phyloP scores from a whole-genome alignment of 2,113 vertebrate species.

The Rhynchopsitta pachyrhyncha region DNA sequence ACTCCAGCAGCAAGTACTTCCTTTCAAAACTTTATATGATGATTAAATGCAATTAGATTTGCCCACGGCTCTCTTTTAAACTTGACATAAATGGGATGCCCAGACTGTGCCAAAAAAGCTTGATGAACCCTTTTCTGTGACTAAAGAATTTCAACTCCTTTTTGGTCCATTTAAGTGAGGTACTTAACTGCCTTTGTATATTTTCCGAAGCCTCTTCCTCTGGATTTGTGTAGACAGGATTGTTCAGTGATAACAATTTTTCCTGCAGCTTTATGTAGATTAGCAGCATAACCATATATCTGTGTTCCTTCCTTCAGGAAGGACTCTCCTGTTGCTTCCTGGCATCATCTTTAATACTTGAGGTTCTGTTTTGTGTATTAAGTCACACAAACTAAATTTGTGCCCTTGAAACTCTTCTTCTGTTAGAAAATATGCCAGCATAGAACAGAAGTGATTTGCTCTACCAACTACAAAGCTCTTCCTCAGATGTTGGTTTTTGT shows the following conservation, averaged over 20 bases:
- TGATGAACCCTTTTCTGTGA: not conserved
- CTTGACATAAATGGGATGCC: not conserved
- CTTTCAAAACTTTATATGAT: conserved; percentile 20
- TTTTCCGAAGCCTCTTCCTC: not conserved
- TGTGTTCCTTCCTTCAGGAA: not conserved
- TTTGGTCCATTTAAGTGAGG: not conserved
- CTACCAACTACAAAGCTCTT: not conserved
- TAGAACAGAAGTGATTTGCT: not conserved
- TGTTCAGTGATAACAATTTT: not conserved
- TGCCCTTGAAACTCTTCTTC: not conserved
- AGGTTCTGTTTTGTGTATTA: not conserved
- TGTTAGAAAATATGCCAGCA: not conserved
- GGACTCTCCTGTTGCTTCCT: not conserved
- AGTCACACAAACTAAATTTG: not conserved
- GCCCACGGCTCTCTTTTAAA: not conserved
- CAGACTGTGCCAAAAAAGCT: not conserved
- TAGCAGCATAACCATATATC: not conserved
- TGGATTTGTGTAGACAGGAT: not conserved
- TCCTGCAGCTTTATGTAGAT: not conserved
- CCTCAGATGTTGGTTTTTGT: not conserved
- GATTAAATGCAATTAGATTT: conserved; percentile 39
- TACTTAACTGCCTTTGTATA: not conserved
- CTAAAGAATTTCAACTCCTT: not conserved
- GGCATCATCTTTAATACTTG: not conserved
- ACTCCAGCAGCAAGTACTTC: not conserved